phyloP scores from a whole-genome alignment of 2,113 vertebrate genomes.

The Shinisaurus crocodilurus region DNA sequence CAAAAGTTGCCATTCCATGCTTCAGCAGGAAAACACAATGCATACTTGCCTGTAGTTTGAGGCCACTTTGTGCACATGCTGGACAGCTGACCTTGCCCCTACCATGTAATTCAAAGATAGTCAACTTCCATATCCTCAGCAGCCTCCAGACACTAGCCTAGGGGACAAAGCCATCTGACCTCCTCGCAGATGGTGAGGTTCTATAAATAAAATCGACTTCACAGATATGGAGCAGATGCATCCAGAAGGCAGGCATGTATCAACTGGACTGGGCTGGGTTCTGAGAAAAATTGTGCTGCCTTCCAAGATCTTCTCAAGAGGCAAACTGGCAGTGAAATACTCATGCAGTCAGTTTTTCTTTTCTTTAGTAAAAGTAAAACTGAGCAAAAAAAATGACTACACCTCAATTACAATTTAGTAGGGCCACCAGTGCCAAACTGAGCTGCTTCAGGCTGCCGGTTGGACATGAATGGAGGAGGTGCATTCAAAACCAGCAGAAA shows the following conservation, averaged over 20 bases:
- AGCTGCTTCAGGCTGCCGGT: not conserved
- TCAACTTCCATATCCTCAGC: not conserved
- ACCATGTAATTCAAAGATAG: not conserved
- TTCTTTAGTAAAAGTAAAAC: not conserved
- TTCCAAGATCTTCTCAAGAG: not conserved
- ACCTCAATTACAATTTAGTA: not conserved
- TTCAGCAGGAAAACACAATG: not conserved
- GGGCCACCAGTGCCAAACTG: not conserved
- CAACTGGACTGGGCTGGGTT: not conserved
- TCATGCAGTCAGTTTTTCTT: not conserved
- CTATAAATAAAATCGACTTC: conserved; percentile 7
- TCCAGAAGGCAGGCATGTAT: not conserved
- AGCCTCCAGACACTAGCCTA: not conserved
- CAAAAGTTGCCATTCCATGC: not conserved
- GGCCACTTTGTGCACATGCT: not conserved
- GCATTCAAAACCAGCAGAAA: not conserved
- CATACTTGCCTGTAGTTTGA: not conserved
- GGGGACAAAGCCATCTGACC: not conserved
- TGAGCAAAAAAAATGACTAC: not conserved
- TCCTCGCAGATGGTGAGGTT: not conserved
- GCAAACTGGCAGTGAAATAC: too few species aligned
- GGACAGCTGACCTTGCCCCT: not conserved
- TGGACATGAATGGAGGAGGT: not conserved
- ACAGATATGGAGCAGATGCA: not conserved
- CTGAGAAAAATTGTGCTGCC: not conserved